These are phyloP conservation scores for Amphipyra tragopoginis DNA, from an alignment of 2,888 invertebrate genomes.

Conservation along the genomic window DNA sequence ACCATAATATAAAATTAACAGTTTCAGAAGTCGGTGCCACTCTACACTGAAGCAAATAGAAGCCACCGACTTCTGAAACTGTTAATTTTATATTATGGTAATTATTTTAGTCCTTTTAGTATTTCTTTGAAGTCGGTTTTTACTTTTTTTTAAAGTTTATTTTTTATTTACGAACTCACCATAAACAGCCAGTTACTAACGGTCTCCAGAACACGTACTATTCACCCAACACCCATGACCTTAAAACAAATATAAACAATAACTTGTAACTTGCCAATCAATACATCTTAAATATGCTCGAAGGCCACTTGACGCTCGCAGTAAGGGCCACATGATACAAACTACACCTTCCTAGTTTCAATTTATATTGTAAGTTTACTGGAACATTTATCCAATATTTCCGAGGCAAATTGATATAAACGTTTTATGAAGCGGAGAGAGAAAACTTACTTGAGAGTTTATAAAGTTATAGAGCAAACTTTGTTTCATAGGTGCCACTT, in stretches of 20 bases:
- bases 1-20: no score
- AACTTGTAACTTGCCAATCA: slow-evolving; percentile 14
- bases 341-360: slow-evolving; percentile 34
- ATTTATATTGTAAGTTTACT: slow-evolving; percentile 63
- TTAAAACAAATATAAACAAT: background rate
- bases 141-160: no score
- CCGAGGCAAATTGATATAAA: slow-evolving; percentile 77
- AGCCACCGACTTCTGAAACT: no score
- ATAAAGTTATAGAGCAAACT: slow-evolving; percentile 73
- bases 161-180: no score
- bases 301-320: slow-evolving; percentile 17
- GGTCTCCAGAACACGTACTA: background rate
- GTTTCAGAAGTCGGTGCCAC: no score
- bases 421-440: slow-evolving; percentile 68
- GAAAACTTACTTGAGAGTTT: slow-evolving; percentile 67
- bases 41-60: no score
- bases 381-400: slow-evolving; percentile 77
- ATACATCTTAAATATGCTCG: slow-evolving; percentile 35
- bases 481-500: slow-evolving; percentile 56
- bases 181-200: background rate
- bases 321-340: slow-evolving; percentile 33
- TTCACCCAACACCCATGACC: background rate
- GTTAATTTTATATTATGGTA: no score
- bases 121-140: no score
- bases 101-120: no score